A percentile compares a stretch with the other conserved stretches of the same genome.
phyloP scores from a whole-genome alignment of 2,113 vertebrate species.

The Zeus faber region DNA sequence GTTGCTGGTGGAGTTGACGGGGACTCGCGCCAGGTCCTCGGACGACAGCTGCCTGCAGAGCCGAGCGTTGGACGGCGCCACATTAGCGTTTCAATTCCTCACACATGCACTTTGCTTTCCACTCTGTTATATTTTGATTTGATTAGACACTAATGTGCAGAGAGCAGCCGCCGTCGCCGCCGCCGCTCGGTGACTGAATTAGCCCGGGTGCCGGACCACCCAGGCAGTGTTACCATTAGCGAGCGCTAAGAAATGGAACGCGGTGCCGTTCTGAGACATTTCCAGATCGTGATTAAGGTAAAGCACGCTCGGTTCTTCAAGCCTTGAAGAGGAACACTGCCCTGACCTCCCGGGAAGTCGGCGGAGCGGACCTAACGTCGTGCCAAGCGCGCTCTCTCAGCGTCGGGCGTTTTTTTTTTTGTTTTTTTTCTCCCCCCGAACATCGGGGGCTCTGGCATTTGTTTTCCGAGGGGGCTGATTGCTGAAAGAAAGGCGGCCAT shows the following conservation, averaged over 20 bases:
- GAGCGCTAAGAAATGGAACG: conserved; percentile 28
- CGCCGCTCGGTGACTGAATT: not conserved
- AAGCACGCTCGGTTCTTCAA: not conserved
- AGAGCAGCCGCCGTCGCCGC: not conserved
- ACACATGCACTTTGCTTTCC: conserved; percentile 10
- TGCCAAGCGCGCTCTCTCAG: no score
- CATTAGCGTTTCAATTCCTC: conserved; percentile 52
- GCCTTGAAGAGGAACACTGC: not conserved
- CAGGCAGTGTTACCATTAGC: conserved; percentile 28
- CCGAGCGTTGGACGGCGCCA: conserved; percentile 35
- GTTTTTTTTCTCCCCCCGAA: no score
- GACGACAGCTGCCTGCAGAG: conserved; percentile 85
- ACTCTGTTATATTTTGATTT: no score
- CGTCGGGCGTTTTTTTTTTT: no score
- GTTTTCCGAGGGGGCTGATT: no score
- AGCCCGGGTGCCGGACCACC: conserved; percentile 20
- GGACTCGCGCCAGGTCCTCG: conserved; percentile 92
- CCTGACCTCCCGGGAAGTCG: no score
- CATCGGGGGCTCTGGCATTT: no score
- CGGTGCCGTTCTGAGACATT: conserved; percentile 20
- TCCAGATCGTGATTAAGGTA: conserved; percentile 12
- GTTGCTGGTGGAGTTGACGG: conserved; percentile 93
- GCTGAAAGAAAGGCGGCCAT: no score
- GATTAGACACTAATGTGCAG: no score
- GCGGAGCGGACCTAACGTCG: no score